phyloP scores from a whole-genome alignment of 2,888 invertebrate species.

The Troides helena region DNA sequence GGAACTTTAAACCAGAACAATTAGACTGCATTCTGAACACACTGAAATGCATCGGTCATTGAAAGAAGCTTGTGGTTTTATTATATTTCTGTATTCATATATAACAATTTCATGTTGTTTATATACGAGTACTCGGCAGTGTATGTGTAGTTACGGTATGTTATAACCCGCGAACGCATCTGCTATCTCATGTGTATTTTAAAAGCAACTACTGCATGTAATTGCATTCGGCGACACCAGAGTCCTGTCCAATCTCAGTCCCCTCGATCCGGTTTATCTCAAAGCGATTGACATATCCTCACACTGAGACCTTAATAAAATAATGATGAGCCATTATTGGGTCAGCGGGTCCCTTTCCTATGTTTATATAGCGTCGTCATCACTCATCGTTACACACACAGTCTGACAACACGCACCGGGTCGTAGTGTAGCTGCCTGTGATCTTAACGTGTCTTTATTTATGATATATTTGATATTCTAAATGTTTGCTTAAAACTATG shows the following conservation, averaged over 20 bases:
- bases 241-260: slow-evolving; percentile 16
- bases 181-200: slow-evolving; percentile 21
- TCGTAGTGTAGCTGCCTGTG: neutral
- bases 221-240: slow-evolving; percentile 11
- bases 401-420: neutral
- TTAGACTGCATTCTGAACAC: neutral
- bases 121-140: neutral
- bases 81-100: neutral
- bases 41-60: neutral
- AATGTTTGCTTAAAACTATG: neutral
- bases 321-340: slow-evolving; percentile 16
- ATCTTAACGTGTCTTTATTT: neutral
- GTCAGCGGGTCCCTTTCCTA: neutral
- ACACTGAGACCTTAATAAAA: slow-evolving; percentile 13
- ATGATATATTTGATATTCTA: neutral
- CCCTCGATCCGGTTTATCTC: slow-evolving; percentile 17
- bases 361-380: neutral
- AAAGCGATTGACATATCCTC: slow-evolving; percentile 24
- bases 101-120: neutral
- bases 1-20: neutral
- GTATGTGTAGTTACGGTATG: neutral
- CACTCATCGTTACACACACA: neutral
- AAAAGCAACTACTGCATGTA: slow-evolving; percentile 18
- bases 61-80: neutral
- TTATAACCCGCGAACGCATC: neutral